Evolutionary conservation across 2,888 invertebrate genomes (phyloP), one percentile per base, ranked within the genome.

Genomic region (Ophion ellenae): DNA sequence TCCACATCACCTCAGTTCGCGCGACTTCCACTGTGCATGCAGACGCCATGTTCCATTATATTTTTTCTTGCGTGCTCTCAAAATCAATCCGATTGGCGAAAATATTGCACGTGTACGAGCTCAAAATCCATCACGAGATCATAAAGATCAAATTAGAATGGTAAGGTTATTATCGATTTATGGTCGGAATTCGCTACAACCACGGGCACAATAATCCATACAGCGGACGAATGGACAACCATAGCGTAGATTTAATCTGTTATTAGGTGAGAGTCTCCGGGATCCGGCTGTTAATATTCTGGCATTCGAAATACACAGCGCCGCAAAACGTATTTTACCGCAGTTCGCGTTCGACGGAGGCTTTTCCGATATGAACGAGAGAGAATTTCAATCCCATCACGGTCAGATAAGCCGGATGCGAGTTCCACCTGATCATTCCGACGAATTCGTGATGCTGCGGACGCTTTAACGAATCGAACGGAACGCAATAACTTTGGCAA

Each of bases 401-500:
- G 76, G 69, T 67, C 76, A 76, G 67, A 53, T 61, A 59, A 32
- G 47, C 24, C 53, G 53, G 11, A 11, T 64, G 9, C 61, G 53
- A 61, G 36, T 36, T 59, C 28, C 63, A 45, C 63, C 47, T 69
- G 32, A 47, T 76, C 81, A 73, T 83, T 86, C 66, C 28, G 20
- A 53, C 53, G 71, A 66, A 28, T 53, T 82, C 47, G 20, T 71
- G 40, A 24, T 63, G 66, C 73, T 17, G 32, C 63, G 82, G 59
- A 47, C 71, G 71, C 80, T 82, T 77, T 69, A 63, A 57, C 76
- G 64, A 75, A 85, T 83, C 86, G 69, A 59, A 20, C 70, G 53
- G 84, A 86, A 78, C 45, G 61, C 67, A 59, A 73, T 84, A 85
- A 86, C 85, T 85, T 79, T 85, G 59, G 67, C 77, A 75, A 70